These are phyloP conservation scores for Lepus europaeus DNA, from an alignment of 2,113 vertebrate genomes.

Conservation along the genomic window DNA sequence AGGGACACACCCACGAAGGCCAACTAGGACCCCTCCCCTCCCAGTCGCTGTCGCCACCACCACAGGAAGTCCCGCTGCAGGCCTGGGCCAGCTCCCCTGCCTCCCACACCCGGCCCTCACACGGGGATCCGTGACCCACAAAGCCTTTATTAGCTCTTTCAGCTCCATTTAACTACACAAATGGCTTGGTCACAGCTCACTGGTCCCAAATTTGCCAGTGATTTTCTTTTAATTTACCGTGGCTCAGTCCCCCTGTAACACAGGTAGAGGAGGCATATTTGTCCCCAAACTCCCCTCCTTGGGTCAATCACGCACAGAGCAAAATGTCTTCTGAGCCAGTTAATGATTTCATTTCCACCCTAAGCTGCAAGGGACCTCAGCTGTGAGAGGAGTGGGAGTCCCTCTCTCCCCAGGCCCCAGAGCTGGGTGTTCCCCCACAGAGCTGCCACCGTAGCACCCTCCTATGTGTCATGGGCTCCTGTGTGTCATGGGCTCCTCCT, in stretches of 20 bases:
- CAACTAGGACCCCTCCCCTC: background rate
- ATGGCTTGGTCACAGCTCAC: slow-evolving; percentile 73
- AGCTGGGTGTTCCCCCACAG: no score
- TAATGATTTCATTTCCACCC: slow-evolving; percentile 67
- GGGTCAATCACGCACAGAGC: slow-evolving; percentile 70
- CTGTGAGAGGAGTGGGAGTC: background rate
- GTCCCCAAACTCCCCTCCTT: slow-evolving; percentile 65
- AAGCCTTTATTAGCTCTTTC: slow-evolving; percentile 71
- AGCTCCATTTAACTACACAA: slow-evolving; percentile 73
- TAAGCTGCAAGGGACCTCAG: background rate
- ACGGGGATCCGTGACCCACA: slow-evolving; percentile 58
- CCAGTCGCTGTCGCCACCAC: background rate
- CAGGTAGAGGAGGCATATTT: slow-evolving; percentile 77
- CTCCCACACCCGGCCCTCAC: background rate
- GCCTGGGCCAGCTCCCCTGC: background rate
- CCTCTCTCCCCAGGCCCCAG: background rate
- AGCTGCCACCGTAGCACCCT: no score
- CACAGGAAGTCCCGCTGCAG: background rate
- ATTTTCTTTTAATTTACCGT: slow-evolving; percentile 69
- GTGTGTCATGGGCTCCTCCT: background rate
- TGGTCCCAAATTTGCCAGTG: slow-evolving; percentile 61
- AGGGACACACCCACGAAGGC: background rate
- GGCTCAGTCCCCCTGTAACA: slow-evolving; percentile 63
- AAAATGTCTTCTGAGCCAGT: slow-evolving; percentile 72
- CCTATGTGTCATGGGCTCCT: background rate